A percentile compares a stretch with the other conserved stretches of the same genome.
These are phyloP conservation scores for Bungarus multicinctus DNA, from an alignment of 2,113 vertebrate species.

Conservation along the genomic window DNA sequence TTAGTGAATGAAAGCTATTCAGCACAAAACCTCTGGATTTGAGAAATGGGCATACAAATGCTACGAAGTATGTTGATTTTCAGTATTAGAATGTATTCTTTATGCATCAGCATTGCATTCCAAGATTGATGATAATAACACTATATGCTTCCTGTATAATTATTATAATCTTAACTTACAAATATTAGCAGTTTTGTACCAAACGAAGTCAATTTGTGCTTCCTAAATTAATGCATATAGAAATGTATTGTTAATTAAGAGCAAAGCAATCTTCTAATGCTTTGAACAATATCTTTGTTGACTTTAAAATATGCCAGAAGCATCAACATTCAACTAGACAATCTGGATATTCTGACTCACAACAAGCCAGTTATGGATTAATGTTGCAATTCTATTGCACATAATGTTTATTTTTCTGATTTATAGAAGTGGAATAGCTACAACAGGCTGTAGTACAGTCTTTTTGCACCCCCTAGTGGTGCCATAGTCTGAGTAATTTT, in stretches of 20 bases:
- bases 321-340: neutral
- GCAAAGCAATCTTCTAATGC: neutral
- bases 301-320: neutral
- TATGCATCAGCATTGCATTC: neutral
- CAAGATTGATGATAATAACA: neutral
- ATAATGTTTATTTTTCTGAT: accelerated
- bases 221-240: neutral
- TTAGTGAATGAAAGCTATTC: neutral
- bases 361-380: neutral
- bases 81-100: neutral
- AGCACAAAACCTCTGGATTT: neutral
- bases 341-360: neutral
- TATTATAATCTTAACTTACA: neutral
- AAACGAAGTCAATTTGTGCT: neutral
- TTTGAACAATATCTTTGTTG: neutral
- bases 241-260: neutral
- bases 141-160: too few relatives aligned
- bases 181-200: neutral
- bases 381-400: neutral
- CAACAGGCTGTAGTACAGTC: constrained; percentile 2
- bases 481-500: neutral
- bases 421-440: neutral
- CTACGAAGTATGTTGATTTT: neutral
- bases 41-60: neutral
- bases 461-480: constrained; percentile 67